Conservation (phyloP, 2,888 invertebrate species). For the Macrophya annulata region DNA sequence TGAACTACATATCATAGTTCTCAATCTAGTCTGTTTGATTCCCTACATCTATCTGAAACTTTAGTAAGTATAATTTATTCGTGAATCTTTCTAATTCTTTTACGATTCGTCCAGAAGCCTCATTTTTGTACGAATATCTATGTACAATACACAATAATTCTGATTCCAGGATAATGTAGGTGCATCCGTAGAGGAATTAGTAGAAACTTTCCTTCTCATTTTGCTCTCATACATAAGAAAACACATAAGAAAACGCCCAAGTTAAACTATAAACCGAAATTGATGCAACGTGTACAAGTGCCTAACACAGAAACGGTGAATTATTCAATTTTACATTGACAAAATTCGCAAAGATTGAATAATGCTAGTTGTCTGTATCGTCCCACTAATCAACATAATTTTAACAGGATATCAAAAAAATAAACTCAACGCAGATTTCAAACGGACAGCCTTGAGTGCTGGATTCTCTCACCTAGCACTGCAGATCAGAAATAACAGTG, state of each 20-base stretch:
- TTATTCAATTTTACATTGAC: background rate
- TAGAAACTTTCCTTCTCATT: conserved; percentile 81
- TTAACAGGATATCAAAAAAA: conserved; percentile 56
- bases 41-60: conserved; percentile 77
- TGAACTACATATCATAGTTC: conserved; percentile 78
- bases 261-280: conserved; percentile 68
- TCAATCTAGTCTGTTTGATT: conserved; percentile 81
- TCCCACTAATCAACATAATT: background rate
- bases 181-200: conserved; percentile 78
- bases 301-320: conserved; percentile 70
- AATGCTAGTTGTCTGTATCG: background rate
- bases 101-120: conserved; percentile 59
- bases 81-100: background rate
- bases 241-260: too few species aligned
- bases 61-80: conserved; percentile 65
- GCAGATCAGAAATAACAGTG: conserved; percentile 82
- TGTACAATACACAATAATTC: background rate
- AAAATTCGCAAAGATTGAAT: background rate
- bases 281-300: too few species aligned
- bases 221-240: conserved; percentile 78
- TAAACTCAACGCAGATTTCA: conserved; percentile 74
- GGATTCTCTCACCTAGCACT: conserved; percentile 85
- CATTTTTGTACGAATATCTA: conserved; percentile 32
- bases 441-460: conserved; percentile 81
- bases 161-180: conserved; percentile 72